Evolutionary conservation across 2,888 invertebrate genomes (phyloP).

Genomic region (Oithona nana): DNA sequence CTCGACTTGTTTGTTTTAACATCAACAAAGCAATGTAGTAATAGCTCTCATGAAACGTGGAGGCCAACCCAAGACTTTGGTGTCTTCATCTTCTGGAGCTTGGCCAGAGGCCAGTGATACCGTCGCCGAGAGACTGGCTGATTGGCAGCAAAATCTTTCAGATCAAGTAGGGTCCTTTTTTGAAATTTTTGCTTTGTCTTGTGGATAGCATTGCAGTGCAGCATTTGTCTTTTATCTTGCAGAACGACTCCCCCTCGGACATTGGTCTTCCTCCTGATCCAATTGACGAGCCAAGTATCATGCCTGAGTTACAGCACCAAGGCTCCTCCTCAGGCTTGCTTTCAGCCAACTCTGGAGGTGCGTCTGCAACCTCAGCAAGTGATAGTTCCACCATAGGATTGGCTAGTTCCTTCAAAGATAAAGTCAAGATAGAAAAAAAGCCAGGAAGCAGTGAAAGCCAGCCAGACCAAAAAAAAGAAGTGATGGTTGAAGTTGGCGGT

Average conservation of each 20-base stretch:
- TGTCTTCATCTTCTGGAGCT: not conserved
- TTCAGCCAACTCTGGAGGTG: not conserved
- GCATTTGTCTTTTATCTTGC: not conserved
- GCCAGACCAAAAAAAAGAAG: not conserved
- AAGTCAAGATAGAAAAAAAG: constrained; percentile 6
- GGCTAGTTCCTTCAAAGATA: constrained; percentile 3
- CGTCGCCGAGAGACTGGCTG: constrained; percentile 3
- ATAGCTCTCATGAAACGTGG: not conserved
- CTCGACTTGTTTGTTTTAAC: too few species aligned
- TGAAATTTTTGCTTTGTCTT: too few species aligned
- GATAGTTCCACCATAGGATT: not conserved
- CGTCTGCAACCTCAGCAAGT: too few species aligned
- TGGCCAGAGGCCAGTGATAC: not conserved
- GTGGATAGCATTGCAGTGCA: not conserved
- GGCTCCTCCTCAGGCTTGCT: not conserved
- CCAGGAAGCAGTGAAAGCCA: not conserved
- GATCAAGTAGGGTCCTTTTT: too few species aligned
- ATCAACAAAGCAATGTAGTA: too few species aligned
- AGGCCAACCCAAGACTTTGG: not conserved
- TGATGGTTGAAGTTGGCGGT: constrained; percentile 12
- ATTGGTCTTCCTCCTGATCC: too few species aligned
- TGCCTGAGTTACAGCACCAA: not conserved
- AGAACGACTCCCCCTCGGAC: not conserved
- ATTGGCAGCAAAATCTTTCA: not conserved
- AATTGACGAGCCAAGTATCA: not conserved